Conservation (phyloP, 2,113 vertebrate species). For the Sclerurus mexicanus region DNA sequence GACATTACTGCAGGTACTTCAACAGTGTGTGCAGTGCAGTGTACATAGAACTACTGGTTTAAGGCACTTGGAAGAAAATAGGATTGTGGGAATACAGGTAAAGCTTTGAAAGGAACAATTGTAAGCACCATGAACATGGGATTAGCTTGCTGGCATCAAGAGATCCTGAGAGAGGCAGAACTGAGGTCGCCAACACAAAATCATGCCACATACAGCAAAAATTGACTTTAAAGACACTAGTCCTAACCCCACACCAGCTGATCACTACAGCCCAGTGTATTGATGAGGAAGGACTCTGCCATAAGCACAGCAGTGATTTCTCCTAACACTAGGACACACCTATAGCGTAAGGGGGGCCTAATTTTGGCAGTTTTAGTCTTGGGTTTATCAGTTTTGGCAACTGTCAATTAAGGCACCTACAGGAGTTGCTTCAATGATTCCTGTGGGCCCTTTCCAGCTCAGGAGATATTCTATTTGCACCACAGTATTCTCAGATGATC, state of each 20-base stretch:
- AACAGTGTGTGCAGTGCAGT: not conserved
- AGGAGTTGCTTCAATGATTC: not conserved
- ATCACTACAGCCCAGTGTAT: not conserved
- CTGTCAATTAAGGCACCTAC: not conserved
- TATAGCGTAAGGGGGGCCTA: accelerated
- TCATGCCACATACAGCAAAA: not conserved
- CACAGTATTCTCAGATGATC: not conserved
- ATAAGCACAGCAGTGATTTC: not conserved
- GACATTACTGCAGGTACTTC: not conserved
- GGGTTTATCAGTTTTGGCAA: not conserved
- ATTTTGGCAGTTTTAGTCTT: not conserved
- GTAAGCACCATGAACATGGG: accelerated
- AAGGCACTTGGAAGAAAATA: not conserved
- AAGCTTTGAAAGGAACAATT: not conserved
- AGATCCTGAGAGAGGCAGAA: not conserved
- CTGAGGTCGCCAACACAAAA: not conserved
- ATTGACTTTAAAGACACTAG: not conserved
- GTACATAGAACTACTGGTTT: not conserved
- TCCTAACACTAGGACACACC: not conserved
- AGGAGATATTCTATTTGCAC: not conserved
- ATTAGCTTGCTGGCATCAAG: not conserved
- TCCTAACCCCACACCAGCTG: not conserved
- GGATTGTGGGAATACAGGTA: not conserved
- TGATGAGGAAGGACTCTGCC: not conserved
- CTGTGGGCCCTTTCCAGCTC: not conserved